These are phyloP conservation scores for Archips xylosteana DNA, from an alignment of 2,888 invertebrate genomes.

Conservation along the genomic window DNA sequence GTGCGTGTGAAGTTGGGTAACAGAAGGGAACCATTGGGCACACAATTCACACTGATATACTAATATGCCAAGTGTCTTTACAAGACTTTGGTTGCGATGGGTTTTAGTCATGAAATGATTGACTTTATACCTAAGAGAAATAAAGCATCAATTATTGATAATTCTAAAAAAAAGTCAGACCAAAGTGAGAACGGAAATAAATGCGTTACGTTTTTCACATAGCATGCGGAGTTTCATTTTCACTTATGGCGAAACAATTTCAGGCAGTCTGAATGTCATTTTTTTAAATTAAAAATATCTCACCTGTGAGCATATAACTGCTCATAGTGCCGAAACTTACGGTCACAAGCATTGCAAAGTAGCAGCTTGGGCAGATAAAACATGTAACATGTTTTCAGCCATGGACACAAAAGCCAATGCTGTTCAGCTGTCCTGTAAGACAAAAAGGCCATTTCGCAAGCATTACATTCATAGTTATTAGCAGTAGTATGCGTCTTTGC, in stretches of 20 bases:
- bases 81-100: conserved; percentile 53
- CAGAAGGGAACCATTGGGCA: conserved; percentile 64
- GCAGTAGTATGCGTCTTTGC: conserved; percentile 85
- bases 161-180: not conserved
- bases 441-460: conserved; percentile 70
- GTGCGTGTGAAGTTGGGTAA: conserved; percentile 66
- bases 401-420: conserved; percentile 75
- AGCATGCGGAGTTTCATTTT: too few species aligned
- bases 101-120: conserved; percentile 74
- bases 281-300: conserved; percentile 29
- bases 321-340: conserved; percentile 79
- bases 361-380: conserved; percentile 76
- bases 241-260: too few species aligned
- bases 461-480: conserved; percentile 88
- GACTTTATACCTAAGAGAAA: conserved; percentile 71
- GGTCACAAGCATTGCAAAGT: conserved; percentile 78
- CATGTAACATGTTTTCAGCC: conserved; percentile 70
- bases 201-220: too few species aligned
- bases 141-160: not conserved
- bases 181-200: too few species aligned
- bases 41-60: conserved; percentile 81
- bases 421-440: conserved; percentile 74
- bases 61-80: conserved; percentile 54
- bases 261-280: not conserved
- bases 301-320: conserved; percentile 81